These are phyloP conservation scores for Gobionotothen gibberifrons DNA, from an alignment of 2,797 vertebrate genomes.

Conservation along the genomic window DNA sequence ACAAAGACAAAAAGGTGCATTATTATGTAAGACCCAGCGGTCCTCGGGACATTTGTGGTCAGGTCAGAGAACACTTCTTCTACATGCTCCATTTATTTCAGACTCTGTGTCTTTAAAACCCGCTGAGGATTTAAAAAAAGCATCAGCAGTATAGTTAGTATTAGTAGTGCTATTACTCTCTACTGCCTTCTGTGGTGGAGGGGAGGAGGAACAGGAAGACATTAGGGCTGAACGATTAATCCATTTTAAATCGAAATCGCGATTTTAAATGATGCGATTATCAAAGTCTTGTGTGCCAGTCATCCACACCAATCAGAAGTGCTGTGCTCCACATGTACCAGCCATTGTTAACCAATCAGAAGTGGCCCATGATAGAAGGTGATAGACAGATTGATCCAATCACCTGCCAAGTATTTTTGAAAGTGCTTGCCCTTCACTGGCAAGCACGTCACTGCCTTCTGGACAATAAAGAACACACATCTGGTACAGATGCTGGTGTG, in stretches of 20 bases:
- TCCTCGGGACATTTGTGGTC: not conserved
- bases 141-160: not conserved
- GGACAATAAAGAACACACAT: not conserved
- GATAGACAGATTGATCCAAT: too few relatives aligned
- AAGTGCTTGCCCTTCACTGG: too few relatives aligned
- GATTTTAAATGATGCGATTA: not conserved
- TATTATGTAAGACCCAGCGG: slow-evolving; percentile 8
- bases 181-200: slow-evolving; percentile 39
- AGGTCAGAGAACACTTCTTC: not conserved
- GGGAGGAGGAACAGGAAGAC: slow-evolving; percentile 1
- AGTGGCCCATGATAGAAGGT: too few relatives aligned
- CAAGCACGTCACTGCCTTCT: too few relatives aligned
- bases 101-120: not conserved
- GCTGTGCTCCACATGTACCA: too few relatives aligned
- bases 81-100: slow-evolving; percentile 8
- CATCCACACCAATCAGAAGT: too few relatives aligned
- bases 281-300: not conserved
- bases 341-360: too few relatives aligned
- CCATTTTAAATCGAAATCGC: too few relatives aligned
- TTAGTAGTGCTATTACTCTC: slow-evolving; percentile 2
- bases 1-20: slow-evolving; percentile 7
- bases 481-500: not conserved
- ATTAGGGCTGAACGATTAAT: too few relatives aligned
- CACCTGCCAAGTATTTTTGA: too few relatives aligned
- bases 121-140: not conserved